Evolutionary conservation across 1,140 invertebrate genomes (phyloP), one percentile per base, ranked within the genome.

Genomic region (Vanessa tameamea): DNA sequence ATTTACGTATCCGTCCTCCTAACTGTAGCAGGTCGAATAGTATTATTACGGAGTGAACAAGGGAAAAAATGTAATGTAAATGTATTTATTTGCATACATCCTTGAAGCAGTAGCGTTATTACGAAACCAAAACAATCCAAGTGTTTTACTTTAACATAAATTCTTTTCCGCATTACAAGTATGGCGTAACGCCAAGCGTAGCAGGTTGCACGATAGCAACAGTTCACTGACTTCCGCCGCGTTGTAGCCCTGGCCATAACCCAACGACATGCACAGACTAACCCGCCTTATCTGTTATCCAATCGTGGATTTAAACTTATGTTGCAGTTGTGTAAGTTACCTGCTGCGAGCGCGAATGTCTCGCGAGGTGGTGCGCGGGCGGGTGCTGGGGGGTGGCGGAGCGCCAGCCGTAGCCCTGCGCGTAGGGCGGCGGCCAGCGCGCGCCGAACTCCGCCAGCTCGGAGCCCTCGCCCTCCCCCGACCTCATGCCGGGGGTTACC

Each of bases 381-480:
- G 91, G 85, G 82, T 92, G 87, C 87, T 92, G 87, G 82, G 91
- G 90, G 76, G 90, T 90, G 85, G 91, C 89, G 82, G 89, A 87
- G 85, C 90, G 90, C 90, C 92, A 90, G 83, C 87, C 90, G 84
- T 90, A 89, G 83, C 87, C 84, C 79, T 87, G 87, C 55, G 84
- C 75, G 87, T 87, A 89, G 67, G 88, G 88, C 85, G 87, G 88
- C 79, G 89, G 85, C 88, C 90, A 91, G 76, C 90, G 87, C 84
- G 89, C 83, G 74, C 91, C 88, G 78, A 93, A 87, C 87, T 93
- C 92, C 84, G 90, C 87, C 87, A 93, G 88, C 87, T 93, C 92
- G 75, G 92, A 92, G 79, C 90, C 90, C 87, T 92, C 91, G 83
- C 87, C 90, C 87, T 93, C 92, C 91, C 92, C 92, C 92, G 90